Conservation (phyloP, 1,140 invertebrate genomes). For the Sycophila sp. region DNA sequence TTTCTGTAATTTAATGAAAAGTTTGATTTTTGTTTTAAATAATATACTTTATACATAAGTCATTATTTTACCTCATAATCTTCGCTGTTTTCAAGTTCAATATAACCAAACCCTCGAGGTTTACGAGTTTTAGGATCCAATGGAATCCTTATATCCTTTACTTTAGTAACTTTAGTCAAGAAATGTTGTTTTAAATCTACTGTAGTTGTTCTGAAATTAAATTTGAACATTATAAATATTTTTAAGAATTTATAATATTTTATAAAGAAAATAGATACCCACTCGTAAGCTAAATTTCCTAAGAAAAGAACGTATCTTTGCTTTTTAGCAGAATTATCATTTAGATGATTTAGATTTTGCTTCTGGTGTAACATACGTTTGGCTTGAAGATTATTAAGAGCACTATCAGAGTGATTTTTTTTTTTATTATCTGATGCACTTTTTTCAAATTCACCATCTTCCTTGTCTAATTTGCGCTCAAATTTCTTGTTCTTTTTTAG, state of each 20-base stretch:
- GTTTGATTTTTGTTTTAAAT: not conserved
- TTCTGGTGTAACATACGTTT: no score
- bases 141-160: conserved; percentile 61
- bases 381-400: conserved; percentile 36
- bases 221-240: no score
- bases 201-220: conserved; percentile 50
- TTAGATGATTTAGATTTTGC: conserved; percentile 5
- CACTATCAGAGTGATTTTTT: no score
- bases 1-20: conserved; percentile 58
- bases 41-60: not conserved
- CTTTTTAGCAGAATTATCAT: conserved; percentile 63
- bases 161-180: conserved; percentile 56
- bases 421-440: not conserved
- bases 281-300: conserved; percentile 63
- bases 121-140: conserved; percentile 51
- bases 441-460: no score
- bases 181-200: conserved; percentile 66
- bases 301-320: conserved; percentile 68
- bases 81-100: conserved; percentile 59
- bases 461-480: no score
- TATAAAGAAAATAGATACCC: conserved; percentile 33
- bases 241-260: not conserved
- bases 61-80: conserved; percentile 61
- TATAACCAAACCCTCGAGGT: conserved; percentile 62
- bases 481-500: no score